Conservation (phyloP, 2,797 vertebrate species). For the Denticeps clupeoides region DNA sequence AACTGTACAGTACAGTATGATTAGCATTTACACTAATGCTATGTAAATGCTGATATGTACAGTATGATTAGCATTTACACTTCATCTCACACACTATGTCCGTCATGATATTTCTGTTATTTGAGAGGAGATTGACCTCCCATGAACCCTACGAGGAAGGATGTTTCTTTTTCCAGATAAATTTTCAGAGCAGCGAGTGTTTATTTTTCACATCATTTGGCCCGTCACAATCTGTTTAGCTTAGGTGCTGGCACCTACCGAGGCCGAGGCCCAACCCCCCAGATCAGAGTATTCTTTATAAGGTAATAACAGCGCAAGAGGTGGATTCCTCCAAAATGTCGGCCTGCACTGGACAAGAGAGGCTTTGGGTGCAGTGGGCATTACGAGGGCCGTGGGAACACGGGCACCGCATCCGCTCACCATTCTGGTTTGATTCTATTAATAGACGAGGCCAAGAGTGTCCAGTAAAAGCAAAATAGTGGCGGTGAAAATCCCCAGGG, state of each 20-base stretch:
- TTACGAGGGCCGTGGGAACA: slow-evolving; percentile 74
- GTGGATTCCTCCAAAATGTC: slow-evolving; percentile 49
- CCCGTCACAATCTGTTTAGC: not conserved
- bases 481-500: slow-evolving; percentile 40
- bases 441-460: slow-evolving; percentile 63
- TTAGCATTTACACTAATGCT: no score
- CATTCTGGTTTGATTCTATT: slow-evolving; percentile 73
- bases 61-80: no score
- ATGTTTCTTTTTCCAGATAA: not conserved
- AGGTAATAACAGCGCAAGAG: slow-evolving; percentile 51
- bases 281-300: slow-evolving; percentile 54
- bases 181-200: not conserved
- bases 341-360: slow-evolving; percentile 49
- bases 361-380: slow-evolving; percentile 45
- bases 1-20: no score
- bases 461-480: slow-evolving; percentile 49
- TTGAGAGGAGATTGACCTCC: no score
- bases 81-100: no score
- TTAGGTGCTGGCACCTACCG: not conserved
- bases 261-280: not conserved
- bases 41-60: no score
- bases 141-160: no score
- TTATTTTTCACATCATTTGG: not conserved
- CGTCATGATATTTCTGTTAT: no score
- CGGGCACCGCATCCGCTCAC: slow-evolving; percentile 62